Conservation (phyloP, 2,888 invertebrate genomes). For the Petrophora chlorosata region DNA sequence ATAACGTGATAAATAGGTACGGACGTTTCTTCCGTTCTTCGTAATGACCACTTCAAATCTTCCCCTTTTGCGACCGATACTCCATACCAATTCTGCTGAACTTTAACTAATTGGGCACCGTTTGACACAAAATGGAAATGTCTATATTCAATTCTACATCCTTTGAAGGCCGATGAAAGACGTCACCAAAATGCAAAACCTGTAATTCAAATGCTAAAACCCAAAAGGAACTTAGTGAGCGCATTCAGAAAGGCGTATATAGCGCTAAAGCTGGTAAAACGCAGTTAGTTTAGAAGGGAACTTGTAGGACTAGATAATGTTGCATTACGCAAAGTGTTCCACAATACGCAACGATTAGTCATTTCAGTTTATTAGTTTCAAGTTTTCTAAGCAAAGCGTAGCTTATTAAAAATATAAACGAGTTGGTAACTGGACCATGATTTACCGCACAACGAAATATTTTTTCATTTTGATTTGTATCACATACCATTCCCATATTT, state of each 20-base stretch:
- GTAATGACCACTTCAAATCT: too few species aligned
- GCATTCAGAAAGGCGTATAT: too few species aligned
- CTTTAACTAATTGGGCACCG: constrained; percentile 1
- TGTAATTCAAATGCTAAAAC: constrained; percentile 6
- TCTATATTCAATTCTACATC: too few species aligned
- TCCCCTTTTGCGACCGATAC: not conserved
- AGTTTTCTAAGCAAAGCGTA: not conserved
- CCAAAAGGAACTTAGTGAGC: too few species aligned
- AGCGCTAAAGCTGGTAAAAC: too few species aligned
- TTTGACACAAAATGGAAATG: constrained; percentile 24
- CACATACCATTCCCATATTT: constrained; percentile 25
- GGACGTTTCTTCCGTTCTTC: too few species aligned
- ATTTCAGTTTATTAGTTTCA: too few species aligned
- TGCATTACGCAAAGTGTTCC: too few species aligned
- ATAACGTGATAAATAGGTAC: too few species aligned
- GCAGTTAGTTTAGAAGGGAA: too few species aligned
- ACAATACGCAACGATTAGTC: too few species aligned
- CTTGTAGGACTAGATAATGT: too few species aligned
- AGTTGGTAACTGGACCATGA: not conserved
- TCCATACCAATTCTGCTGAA: not conserved
- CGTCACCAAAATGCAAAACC: constrained; percentile 15
- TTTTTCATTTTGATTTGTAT: constrained; percentile 27
- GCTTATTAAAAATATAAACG: not conserved
- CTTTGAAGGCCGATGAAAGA: constrained; percentile 21
- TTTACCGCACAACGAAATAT: constrained; percentile 20